phyloP scores from a whole-genome alignment of 2,888 invertebrate species.

The Dioctria rufipes region DNA sequence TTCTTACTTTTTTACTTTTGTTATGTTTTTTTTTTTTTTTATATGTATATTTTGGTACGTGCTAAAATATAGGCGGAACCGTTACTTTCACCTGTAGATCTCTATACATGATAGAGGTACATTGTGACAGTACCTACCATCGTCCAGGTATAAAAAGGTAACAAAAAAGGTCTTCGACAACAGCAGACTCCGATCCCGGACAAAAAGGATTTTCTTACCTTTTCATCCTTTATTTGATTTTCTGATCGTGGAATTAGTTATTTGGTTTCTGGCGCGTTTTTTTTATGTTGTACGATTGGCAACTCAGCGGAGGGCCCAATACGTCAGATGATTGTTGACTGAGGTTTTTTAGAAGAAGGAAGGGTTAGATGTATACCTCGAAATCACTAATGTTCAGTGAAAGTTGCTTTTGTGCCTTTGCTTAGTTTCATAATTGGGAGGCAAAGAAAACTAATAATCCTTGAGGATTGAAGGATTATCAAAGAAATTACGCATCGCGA shows the following conservation, averaged over 20 bases:
- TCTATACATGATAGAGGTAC: background rate
- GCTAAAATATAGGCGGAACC: conserved; percentile 32
- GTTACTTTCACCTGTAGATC: conserved; percentile 44
- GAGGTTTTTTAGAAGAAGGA: conserved; percentile 28
- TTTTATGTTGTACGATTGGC: conserved; percentile 32
- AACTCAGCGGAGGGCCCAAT: conserved; percentile 13
- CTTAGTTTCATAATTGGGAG: conserved; percentile 25
- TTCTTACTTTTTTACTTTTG: background rate
- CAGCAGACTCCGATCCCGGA: conserved; percentile 11
- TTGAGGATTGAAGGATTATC: conserved; percentile 4
- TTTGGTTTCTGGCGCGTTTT: conserved; percentile 12
- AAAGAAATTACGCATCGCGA: conserved; percentile 15
- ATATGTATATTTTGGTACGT: conserved; percentile 18
- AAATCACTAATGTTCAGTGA: conserved; percentile 7
- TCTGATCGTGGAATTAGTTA: conserved; percentile 46
- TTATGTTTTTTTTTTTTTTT: too few species aligned
- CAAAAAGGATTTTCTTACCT: conserved; percentile 33
- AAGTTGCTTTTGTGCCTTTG: conserved; percentile 21
- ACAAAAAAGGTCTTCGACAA: conserved; percentile 23
- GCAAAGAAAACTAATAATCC: conserved; percentile 34
- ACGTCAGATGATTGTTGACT: conserved; percentile 27
- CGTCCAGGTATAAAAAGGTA: conserved; percentile 22
- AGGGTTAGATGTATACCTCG: conserved; percentile 16
- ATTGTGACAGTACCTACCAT: background rate
- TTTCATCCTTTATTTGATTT: conserved; percentile 43